Evolutionary conservation across 2,113 vertebrate species (phyloP).

Genomic region (Suncus etruscus): DNA sequence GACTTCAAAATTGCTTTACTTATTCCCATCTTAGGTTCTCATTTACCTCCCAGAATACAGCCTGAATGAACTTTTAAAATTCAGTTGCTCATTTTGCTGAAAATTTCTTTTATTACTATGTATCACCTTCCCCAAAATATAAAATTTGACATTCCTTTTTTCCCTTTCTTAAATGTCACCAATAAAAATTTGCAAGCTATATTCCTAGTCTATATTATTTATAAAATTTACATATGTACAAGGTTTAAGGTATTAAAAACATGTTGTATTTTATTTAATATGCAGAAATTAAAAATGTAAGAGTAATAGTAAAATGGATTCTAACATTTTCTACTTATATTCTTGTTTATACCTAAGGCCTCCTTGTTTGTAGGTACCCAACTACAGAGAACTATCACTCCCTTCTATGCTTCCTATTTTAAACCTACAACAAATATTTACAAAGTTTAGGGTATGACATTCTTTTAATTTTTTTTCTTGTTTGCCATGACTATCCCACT

Average conservation of each 20-base stretch:
- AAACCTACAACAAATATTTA: neutral
- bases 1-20: slow-evolving; percentile 7
- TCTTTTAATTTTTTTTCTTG: too few relatives aligned
- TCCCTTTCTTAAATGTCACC: neutral
- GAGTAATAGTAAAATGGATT: slow-evolving; percentile 30
- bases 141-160: neutral
- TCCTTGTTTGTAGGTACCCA: neutral
- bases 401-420: neutral
- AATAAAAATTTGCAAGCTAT: neutral
- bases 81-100: slow-evolving; percentile 16
- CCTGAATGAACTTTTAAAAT: slow-evolving; percentile 33
- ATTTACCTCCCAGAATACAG: slow-evolving; percentile 8
- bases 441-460: neutral
- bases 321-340: neutral
- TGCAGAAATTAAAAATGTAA: neutral
- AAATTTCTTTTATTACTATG: neutral
- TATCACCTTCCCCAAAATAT: neutral
- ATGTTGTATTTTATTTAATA: neutral
- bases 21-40: neutral
- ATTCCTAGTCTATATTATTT: neutral
- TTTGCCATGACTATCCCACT: neutral
- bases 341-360: neutral
- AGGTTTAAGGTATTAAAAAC: slow-evolving; percentile 31
- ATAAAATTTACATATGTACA: neutral
- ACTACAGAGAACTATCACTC: neutral